phyloP scores from a whole-genome alignment of 2,888 invertebrate species.

The Seladonia tumulorum region DNA sequence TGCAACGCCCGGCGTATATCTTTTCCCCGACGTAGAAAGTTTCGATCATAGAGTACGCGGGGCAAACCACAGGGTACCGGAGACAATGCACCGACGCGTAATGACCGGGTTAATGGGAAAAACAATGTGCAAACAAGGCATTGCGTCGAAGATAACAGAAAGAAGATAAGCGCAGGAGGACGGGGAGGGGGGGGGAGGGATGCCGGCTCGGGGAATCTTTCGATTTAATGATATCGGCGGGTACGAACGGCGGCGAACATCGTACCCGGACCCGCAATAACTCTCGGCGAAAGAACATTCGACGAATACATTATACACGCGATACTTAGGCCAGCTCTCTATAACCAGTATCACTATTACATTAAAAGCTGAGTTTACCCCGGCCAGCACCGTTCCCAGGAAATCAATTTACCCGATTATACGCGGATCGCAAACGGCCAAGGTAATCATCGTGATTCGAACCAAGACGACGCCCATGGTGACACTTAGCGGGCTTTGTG shows the following conservation, averaged over 20 bases:
- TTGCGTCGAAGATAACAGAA: constrained; percentile 62
- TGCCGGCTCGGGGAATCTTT: constrained; percentile 42
- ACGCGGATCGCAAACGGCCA: neutral
- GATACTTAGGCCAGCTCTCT: constrained; percentile 22
- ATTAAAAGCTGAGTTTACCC: constrained; percentile 46
- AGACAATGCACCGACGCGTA: constrained; percentile 70
- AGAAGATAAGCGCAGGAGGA: constrained; percentile 48
- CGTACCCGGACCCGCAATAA: constrained; percentile 25
- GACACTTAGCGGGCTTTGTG: constrained; percentile 19
- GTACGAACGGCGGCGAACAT: constrained; percentile 8
- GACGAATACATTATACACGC: constrained; percentile 46
- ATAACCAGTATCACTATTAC: constrained; percentile 42
- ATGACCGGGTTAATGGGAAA: constrained; percentile 74
- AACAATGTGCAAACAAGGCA: constrained; percentile 72
- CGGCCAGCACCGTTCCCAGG: constrained; percentile 1
- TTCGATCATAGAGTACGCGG: constrained; percentile 70
- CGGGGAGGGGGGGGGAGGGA: constrained; percentile 22
- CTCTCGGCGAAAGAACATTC: constrained; percentile 27
- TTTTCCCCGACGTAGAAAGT: constrained; percentile 52
- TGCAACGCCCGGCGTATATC: constrained; percentile 30
- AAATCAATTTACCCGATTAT: constrained; percentile 47
- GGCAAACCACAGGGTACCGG: constrained; percentile 69
- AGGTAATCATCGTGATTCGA: constrained; percentile 24
- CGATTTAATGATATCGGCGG: constrained; percentile 57
- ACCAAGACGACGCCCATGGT: constrained; percentile 18